phyloP scores from a whole-genome alignment of 1,140 invertebrate species.

The Lepeophtheirus salmonis region DNA sequence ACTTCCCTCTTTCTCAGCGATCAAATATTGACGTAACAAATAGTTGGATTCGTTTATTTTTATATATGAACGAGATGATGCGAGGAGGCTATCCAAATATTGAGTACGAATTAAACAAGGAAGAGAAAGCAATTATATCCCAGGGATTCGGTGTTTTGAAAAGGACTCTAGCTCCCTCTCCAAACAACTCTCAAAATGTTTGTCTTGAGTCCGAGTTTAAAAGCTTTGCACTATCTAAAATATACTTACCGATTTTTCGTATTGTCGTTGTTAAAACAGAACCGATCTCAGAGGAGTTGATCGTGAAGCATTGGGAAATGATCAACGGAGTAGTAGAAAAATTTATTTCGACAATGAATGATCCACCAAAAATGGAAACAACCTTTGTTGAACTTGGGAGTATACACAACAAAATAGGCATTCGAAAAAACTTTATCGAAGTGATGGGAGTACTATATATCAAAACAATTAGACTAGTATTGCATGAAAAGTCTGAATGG shows the following conservation, averaged over 20 bases:
- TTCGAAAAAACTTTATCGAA: too few species aligned
- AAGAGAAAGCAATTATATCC: background rate
- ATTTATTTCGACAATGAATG: background rate
- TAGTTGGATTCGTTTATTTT: background rate
- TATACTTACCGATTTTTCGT: background rate
- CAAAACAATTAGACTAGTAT: too few species aligned
- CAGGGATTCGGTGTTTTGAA: background rate
- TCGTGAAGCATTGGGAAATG: background rate
- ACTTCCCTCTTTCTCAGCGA: background rate
- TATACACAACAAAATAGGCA: background rate
- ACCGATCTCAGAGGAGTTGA: background rate
- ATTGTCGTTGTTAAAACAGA: background rate
- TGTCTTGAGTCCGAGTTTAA: background rate
- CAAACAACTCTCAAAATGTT: background rate
- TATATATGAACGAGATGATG: background rate
- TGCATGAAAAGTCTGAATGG: background rate
- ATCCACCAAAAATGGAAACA: background rate
- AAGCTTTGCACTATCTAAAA: background rate
- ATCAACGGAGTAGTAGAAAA: background rate
- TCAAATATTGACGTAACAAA: background rate
- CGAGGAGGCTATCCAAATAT: background rate
- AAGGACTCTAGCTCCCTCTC: background rate
- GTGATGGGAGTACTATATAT: too few species aligned
- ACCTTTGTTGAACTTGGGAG: background rate
- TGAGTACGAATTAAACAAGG: background rate